Conservation (phyloP, 2,113 vertebrate genomes). For the Saccopteryx leptura region DNA sequence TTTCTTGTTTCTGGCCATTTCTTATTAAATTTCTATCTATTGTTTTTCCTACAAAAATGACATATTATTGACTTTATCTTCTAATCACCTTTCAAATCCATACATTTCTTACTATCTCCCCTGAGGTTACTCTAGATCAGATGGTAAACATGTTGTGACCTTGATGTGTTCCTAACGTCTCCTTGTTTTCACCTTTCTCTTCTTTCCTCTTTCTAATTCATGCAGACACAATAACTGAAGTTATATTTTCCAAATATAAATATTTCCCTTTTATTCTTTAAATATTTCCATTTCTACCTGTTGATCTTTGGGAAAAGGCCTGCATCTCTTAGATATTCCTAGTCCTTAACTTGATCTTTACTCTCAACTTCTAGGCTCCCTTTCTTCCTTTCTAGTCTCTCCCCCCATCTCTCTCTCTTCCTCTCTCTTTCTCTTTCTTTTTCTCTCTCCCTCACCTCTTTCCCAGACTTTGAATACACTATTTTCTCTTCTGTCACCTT, state of each 20-base stretch:
- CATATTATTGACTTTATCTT: not conserved
- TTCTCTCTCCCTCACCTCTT: not conserved
- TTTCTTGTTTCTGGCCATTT: not conserved
- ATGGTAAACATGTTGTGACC: not conserved
- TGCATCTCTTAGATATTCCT: not conserved
- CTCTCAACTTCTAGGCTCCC: too few relatives aligned
- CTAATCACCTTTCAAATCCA: not conserved
- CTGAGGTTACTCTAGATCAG: not conserved
- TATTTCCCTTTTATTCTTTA: not conserved
- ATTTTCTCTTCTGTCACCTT: not conserved
- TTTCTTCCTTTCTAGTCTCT: not conserved
- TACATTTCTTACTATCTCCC: not conserved
- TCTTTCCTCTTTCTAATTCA: not conserved
- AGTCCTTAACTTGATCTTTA: not conserved
- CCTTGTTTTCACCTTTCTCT: not conserved
- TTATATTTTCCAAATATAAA: not conserved
- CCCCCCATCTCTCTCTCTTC: not conserved
- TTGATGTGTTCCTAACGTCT: not conserved
- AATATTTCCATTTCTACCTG: not conserved
- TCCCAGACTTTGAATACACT: not conserved
- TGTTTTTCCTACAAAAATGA: not conserved
- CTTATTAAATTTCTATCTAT: not conserved
- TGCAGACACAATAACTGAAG: not conserved
- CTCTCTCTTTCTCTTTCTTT: not conserved
- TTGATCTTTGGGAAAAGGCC: not conserved